Evolutionary conservation across 2,888 invertebrate genomes (phyloP), one percentile per base, ranked within the genome.

Genomic region (Psylliodes chrysocephalus): DNA sequence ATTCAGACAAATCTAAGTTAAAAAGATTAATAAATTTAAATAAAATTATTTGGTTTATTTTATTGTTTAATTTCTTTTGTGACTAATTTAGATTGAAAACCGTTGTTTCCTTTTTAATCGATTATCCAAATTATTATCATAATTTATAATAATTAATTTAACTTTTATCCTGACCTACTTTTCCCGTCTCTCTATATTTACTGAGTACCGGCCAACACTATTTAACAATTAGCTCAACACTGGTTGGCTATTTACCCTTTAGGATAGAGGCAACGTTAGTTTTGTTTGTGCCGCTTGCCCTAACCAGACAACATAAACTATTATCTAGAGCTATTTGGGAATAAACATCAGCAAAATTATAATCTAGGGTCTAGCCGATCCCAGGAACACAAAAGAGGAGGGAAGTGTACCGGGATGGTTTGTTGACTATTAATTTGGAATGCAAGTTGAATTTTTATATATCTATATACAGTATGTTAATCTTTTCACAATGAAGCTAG

Each of bases 211-310:
- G n/a, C 46, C 46, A 2, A 28, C 49, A 49, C 49, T 49, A 49
- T 49, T 49, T 49, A 49, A 49, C 49, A 49, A 49, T 49, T 49
- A 49, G 49, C 28, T 49, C 28, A 49, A 49, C 49, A 28, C 28
- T 30, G 30, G 19, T 22, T 46, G 46, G 49, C 49, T 49, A 49
- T 49, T 49, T 49, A 49, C 49, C 49, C 49, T 28, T 28, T 28
- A 30, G 49, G 28, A 42, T 18, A 7, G 7, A 15, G 18, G 18
- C 18, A 4, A 15, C 49, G 28, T 17, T 42, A 42, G 49, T 49
- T 49, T 49, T 49, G 49, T 49, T 49, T 49, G 30, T 28, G 7
- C 30, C 28, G 49, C 30, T 30, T 30, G n/a, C n/a, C 19, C 14
- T 28, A 49, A 28, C 25, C 12, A 22, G 28, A 8, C 28, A 30